Evolutionary conservation across 2,888 invertebrate genomes (phyloP), one percentile per base, ranked within the genome.

Genomic region (Camptogramma bilineatum): DNA sequence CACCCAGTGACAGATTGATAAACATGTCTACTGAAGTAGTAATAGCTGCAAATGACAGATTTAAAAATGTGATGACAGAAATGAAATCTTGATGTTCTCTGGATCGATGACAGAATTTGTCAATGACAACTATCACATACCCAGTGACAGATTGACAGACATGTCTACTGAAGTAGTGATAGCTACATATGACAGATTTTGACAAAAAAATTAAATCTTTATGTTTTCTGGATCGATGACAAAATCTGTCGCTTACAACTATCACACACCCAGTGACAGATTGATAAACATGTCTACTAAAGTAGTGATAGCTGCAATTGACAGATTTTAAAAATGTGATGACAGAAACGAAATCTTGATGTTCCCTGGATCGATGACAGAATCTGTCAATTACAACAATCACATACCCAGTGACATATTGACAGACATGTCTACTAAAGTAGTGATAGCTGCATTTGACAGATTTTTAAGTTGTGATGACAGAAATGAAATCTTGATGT

Each of bases 221-320:
- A 28, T 5, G 5, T 7, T 0, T 44, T 4, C 44, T 44, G 5
- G 7, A 64, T 10, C 7, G 52, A 21, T n/a, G 60, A 57, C 19
- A 42, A 13, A 16, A 16, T 63, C 50, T 53, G 19, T 9, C 42
- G 60, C 18, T 17, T 24, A 17, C 18, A 48, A 57, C 60, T 42
- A 53, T 67, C 19, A 56, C 52, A 52, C 51, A 63, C 68, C 68
- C 71, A 74, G 73, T 76, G 75, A 76, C 72, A 73, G 67, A 53
- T 39, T 55, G 46, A 47, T 1, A 62, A 9, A 62, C 62, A 46
- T 56, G 51, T 46, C 73, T 55, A 66, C 70, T 74, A 67, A 56
- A 62, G 16, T 18, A 8, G 55, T 69, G 71, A 68, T 52, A 60
- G 51, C 51, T 57, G 39, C 5, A 18, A 47, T 2, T 47, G 39